phyloP scores from a whole-genome alignment of 2,113 vertebrate genomes.

The human (Homo sapiens) region DNA sequence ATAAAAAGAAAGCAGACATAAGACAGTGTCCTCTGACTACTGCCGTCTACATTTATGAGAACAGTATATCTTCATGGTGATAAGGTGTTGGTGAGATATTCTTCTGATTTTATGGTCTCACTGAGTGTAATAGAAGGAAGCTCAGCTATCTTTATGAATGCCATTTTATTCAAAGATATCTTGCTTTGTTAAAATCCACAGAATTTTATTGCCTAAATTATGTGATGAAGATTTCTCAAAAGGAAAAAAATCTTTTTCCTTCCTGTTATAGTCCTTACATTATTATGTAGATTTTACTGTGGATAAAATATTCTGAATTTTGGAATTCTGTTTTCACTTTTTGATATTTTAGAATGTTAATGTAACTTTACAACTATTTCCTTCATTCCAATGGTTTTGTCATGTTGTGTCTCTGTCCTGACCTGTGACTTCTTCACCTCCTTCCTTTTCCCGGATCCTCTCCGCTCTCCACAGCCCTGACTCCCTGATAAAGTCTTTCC shows the following conservation, averaged over 20 bases:
- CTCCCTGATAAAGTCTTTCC: rapidly evolving
- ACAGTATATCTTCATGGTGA: background rate
- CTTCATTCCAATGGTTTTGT: background rate
- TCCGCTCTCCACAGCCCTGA: background rate
- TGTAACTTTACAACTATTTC: background rate
- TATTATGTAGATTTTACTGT: background rate
- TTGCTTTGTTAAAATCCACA: conserved; percentile 42
- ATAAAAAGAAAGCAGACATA: background rate
- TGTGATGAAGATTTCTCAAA: conserved; percentile 9
- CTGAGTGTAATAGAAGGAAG: background rate
- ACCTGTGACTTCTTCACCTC: background rate
- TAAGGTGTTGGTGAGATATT: background rate
- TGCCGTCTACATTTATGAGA: conserved; percentile 50
- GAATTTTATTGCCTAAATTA: conserved; percentile 27
- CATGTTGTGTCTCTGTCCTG: background rate
- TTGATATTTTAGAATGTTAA: background rate
- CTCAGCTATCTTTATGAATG: background rate
- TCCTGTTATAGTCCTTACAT: background rate
- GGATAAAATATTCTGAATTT: background rate
- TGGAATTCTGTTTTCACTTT: background rate
- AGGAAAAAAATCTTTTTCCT: background rate
- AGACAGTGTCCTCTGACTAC: conserved; percentile 9
- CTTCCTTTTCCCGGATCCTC: background rate
- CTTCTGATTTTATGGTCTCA: conserved; percentile 11
- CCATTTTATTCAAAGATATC: background rate